Evolutionary conservation across 2,888 invertebrate genomes (phyloP).

Genomic region (Drosophila colorata): DNA sequence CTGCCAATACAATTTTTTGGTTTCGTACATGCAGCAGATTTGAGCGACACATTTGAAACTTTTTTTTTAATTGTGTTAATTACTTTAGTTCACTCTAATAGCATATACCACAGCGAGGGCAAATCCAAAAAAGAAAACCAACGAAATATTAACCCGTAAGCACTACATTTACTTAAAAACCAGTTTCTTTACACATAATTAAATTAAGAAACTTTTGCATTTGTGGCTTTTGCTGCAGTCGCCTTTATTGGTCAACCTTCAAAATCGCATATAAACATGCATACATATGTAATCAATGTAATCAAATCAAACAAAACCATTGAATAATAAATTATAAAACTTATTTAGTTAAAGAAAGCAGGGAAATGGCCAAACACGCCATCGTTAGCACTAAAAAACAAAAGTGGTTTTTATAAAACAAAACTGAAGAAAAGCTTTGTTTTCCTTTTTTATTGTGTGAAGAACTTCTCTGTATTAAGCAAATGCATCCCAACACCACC

Average conservation of each 20-base stretch:
- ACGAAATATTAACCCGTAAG: no score
- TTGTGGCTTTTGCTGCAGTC: no score
- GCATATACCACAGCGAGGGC: background rate
- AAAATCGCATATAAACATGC: no score
- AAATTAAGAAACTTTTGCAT: constrained; percentile 5
- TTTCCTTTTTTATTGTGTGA: background rate
- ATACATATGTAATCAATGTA: constrained; percentile 1
- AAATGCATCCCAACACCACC: background rate
- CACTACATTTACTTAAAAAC: no score
- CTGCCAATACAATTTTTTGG: background rate
- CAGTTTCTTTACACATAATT: constrained; percentile 2
- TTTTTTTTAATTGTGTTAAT: background rate
- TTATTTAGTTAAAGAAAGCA: background rate
- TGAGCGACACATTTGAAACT: no score
- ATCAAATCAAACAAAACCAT: constrained; percentile 19
- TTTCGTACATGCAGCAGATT: no score
- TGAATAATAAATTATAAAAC: background rate
- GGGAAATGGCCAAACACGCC: no score
- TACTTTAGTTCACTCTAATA: no score
- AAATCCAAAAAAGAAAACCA: background rate
- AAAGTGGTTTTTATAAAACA: background rate
- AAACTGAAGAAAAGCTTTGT: no score
- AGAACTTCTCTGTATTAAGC: background rate
- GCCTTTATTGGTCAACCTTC: no score
- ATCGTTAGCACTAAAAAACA: constrained; percentile 3